These are phyloP conservation scores for Zoroaster sp. DNA, from an alignment of 53 echinoderm and acorn worm species.

Conservation along the genomic window DNA sequence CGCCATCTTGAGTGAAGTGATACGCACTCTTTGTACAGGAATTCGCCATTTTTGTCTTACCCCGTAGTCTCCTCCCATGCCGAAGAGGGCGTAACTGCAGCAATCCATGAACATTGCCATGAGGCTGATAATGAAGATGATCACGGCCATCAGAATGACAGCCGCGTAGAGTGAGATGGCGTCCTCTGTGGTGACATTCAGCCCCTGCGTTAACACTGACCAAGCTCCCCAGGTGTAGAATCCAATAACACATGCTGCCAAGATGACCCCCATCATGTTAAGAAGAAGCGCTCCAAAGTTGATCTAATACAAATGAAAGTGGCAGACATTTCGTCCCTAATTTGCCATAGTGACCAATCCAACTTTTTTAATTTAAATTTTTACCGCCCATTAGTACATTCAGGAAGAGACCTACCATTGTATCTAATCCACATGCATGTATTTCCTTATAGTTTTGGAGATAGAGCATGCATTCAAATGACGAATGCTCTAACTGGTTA, in stretches of 20 bases:
- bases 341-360: no score
- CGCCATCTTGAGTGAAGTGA: no score
- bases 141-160: not conserved
- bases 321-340: no score
- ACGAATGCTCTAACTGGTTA: no score
- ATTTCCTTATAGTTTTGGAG: no score
- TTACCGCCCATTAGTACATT: no score
- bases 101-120: conserved; percentile 54
- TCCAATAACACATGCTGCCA: not conserved
- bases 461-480: no score
- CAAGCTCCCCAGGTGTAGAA: conserved; percentile 20
- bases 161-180: not conserved
- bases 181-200: not conserved
- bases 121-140: not conserved
- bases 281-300: conserved; percentile 7
- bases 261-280: not conserved
- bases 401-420: no score
- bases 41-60: not conserved
- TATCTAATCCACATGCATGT: no score
- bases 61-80: not conserved
- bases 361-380: no score
- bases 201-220: not conserved
- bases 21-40: no score
- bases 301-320: not conserved
- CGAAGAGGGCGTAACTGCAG: conserved; percentile 39